Percentiles rank a stretch among this genome's conserved stretches.
Conservation (phyloP, 2,888 invertebrate genomes). For the Acleris sparsana region DNA sequence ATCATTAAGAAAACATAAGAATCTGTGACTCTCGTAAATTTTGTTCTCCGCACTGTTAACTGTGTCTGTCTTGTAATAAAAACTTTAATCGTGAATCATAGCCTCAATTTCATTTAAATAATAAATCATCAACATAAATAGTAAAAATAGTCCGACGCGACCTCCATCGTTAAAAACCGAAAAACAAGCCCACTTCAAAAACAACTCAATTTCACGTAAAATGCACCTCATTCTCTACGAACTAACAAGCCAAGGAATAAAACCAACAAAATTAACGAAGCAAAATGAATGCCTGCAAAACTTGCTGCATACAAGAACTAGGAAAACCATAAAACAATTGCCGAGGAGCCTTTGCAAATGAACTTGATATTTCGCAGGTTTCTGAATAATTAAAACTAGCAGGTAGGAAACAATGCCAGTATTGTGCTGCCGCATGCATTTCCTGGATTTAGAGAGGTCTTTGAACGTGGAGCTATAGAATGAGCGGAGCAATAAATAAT, state of each 20-base stretch:
- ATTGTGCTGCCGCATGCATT: slow-evolving; percentile 28
- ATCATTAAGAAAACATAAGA: too few relatives aligned
- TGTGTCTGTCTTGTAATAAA: too few relatives aligned
- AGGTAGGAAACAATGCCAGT: slow-evolving; percentile 16
- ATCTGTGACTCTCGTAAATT: too few relatives aligned
- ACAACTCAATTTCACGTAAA: not conserved
- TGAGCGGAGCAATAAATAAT: not conserved
- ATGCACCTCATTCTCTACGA: not conserved
- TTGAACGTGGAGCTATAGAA: slow-evolving; percentile 1
- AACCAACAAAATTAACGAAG: not conserved
- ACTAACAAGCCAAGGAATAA: not conserved
- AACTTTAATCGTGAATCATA: too few relatives aligned
- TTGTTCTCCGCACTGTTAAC: too few relatives aligned
- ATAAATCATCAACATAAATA: too few relatives aligned
- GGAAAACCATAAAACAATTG: slow-evolving; percentile 13
- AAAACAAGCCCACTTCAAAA: too few relatives aligned
- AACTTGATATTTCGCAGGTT: slow-evolving; percentile 27
- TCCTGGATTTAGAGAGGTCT: slow-evolving; percentile 27
- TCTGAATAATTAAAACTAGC: slow-evolving; percentile 29
- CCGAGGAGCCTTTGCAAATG: slow-evolving; percentile 16
- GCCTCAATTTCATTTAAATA: too few relatives aligned
- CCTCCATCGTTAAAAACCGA: too few relatives aligned
- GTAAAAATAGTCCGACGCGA: too few relatives aligned
- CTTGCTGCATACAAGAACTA: not conserved
- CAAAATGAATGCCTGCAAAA: not conserved